phyloP scores from a whole-genome alignment of 2,113 vertebrate species.

The Brachyhypopomus occidentalis region DNA sequence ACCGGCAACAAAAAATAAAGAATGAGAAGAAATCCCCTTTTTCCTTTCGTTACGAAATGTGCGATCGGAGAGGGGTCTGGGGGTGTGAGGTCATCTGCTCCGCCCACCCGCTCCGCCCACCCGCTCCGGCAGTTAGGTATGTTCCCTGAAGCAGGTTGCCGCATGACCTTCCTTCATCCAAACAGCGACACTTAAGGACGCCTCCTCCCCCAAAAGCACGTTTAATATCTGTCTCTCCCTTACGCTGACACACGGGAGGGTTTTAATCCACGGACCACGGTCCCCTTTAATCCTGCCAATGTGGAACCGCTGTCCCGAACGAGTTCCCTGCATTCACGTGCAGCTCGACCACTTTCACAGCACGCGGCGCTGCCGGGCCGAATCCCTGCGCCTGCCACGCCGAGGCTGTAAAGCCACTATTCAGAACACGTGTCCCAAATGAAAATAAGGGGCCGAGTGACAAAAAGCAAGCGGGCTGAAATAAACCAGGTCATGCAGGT shows the following conservation, averaged over 20 bases:
- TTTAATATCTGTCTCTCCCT: too few relatives aligned
- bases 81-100: too few relatives aligned
- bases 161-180: background rate
- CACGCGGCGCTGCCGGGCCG: background rate
- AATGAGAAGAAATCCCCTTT: background rate
- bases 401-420: background rate
- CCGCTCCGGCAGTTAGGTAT: conserved; percentile 41
- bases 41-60: conserved; percentile 71
- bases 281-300: background rate
- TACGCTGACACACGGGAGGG: too few relatives aligned
- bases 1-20: conserved; percentile 70
- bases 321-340: conserved; percentile 27
- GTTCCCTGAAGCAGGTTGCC: conserved; percentile 60
- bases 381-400: background rate
- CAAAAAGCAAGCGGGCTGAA: background rate
- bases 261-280: too few relatives aligned
- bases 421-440: background rate
- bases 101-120: too few relatives aligned
- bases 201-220: too few relatives aligned
- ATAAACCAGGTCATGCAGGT: conserved; percentile 20
- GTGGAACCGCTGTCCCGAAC: conserved; percentile 48
- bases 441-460: background rate
- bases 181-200: conserved; percentile 31
- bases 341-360: conserved; percentile 6
- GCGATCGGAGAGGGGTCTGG: conserved; percentile 52